Conservation (phyloP, 2,113 vertebrate species). For the Tenebrosternarchus preto region DNA sequence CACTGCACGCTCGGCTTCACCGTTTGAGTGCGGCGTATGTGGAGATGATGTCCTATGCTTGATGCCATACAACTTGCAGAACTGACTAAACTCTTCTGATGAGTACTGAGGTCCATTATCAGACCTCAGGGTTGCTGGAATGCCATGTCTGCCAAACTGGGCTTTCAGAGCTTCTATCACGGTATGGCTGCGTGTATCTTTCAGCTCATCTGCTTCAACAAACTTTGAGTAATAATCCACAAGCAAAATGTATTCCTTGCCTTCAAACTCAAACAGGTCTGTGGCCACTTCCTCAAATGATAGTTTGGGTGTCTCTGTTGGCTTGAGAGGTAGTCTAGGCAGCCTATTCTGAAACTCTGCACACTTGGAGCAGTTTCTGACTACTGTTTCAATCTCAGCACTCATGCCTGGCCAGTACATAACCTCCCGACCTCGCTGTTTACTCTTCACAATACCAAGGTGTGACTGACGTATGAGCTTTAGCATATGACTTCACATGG, state of each 20-base stretch:
- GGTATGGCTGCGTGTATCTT: too few relatives aligned
- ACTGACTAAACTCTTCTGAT: too few relatives aligned
- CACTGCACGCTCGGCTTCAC: too few relatives aligned
- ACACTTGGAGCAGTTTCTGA: conserved; percentile 29
- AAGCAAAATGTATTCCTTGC: conserved; percentile 25
- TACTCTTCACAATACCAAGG: conserved; percentile 39
- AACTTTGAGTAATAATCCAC: conserved; percentile 46
- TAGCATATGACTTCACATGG: conserved; percentile 14
- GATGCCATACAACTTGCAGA: too few relatives aligned
- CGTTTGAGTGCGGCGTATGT: too few relatives aligned
- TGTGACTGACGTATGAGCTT: conserved; percentile 41
- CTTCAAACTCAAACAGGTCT: conserved; percentile 45
- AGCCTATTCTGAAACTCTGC: conserved; percentile 40
- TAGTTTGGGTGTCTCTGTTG: conserved; percentile 20
- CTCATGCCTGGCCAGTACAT: conserved; percentile 36
- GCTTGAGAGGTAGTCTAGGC: conserved; percentile 32
- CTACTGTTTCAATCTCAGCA: background rate
- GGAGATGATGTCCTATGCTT: too few relatives aligned
- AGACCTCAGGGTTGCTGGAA: too few relatives aligned
- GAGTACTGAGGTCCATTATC: too few relatives aligned
- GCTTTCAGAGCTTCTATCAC: too few relatives aligned
- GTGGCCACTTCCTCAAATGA: conserved; percentile 44
- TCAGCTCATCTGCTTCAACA: conserved; percentile 32
- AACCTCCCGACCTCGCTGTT: conserved; percentile 36
- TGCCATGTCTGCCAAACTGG: too few relatives aligned